Conservation (phyloP, 2,888 invertebrate genomes). For the Drosophila anceps region DNA sequence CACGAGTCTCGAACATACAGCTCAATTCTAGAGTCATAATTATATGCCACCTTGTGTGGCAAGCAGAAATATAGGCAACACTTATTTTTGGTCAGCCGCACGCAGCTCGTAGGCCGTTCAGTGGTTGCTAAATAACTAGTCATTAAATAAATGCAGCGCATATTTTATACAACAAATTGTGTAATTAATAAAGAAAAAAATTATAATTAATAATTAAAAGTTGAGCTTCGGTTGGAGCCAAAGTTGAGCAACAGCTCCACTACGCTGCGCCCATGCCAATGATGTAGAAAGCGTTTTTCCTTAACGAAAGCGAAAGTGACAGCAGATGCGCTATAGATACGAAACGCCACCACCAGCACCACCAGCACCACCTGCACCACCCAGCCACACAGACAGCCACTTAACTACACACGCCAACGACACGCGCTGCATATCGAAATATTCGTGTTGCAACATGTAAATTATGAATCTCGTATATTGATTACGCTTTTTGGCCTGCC, state of each 20-base stretch:
- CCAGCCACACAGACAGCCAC: not conserved
- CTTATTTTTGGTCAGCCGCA: constrained; percentile 21
- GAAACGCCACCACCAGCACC: not conserved
- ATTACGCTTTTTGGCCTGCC: constrained; percentile 55
- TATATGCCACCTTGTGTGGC: constrained; percentile 1
- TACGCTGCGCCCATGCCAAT: constrained; percentile 45
- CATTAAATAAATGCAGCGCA: constrained; percentile 41
- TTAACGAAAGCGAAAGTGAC: constrained; percentile 74
- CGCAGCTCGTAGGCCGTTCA: constrained; percentile 36
- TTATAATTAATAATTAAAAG: constrained; percentile 61
- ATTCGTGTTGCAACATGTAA: constrained; percentile 45
- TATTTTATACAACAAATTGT: constrained; percentile 54
- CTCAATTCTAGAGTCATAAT: not conserved
- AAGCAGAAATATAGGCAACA: constrained; percentile 45
- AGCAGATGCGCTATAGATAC: constrained; percentile 19
- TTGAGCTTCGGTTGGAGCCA: constrained; percentile 2
- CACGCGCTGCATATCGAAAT: constrained; percentile 67
- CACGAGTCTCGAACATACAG: not conserved
- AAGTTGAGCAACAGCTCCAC: constrained; percentile 37
- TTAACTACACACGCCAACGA: constrained; percentile 17
- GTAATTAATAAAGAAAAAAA: constrained; percentile 36
- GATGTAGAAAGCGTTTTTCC: constrained; percentile 74
- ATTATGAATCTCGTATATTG: constrained; percentile 76
- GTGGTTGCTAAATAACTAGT: constrained; percentile 44
- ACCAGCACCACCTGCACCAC: constrained; percentile 1